Base-by-base conservation (phyloP, 2,888 invertebrate genomes). In the Lutraria lutraria region DNA sequence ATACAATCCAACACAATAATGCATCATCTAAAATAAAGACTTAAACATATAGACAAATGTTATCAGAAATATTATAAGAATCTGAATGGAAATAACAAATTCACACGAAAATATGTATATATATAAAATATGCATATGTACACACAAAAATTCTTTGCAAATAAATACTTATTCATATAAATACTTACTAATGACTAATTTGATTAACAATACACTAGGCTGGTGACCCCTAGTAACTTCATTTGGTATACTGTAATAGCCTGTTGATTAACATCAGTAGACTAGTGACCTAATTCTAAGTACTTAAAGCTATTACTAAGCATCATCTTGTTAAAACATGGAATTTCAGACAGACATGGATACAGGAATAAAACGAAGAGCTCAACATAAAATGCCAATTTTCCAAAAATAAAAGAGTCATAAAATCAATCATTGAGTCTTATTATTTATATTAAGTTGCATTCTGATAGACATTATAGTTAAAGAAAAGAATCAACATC, bases 121-220 rank as follows among this genome's bases (percentile, higher is more conserved):
- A 31, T 76, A 76, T 76, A 76, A 76, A 76, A 76, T 76, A 76
- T 76, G 53, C 56, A 29, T 31, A 83, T 83, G 83, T 83, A 83
- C 83, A 83, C 60, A 83, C 54, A 83, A 31, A 15, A 19, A 21
- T 83, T 21, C 31, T 34, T 34, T 63, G 19, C 63, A 83, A 76
- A 83, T 83, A 83, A 83, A 83, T 83, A 83, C 83, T 83, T 82
- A 19, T 63, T 25, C 21, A 13, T 34, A 83, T 83, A 83, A 83
- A 83, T 83, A 83, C 83, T 83, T 83, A 60, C n/a, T 34, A 76
- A 76, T 76, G 76, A 76, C 76, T 76, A 76, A 34, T 31, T 34
- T 76, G 34, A 76, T 34, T 76, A 34, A 34, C 31, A 76, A 34
- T 25, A 31, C 25, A 34, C 76, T 76, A 68, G 63, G 21, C 16